Base-by-base conservation (phyloP, 2,888 invertebrate genomes). In the Nephrotoma flavescens region DNA sequence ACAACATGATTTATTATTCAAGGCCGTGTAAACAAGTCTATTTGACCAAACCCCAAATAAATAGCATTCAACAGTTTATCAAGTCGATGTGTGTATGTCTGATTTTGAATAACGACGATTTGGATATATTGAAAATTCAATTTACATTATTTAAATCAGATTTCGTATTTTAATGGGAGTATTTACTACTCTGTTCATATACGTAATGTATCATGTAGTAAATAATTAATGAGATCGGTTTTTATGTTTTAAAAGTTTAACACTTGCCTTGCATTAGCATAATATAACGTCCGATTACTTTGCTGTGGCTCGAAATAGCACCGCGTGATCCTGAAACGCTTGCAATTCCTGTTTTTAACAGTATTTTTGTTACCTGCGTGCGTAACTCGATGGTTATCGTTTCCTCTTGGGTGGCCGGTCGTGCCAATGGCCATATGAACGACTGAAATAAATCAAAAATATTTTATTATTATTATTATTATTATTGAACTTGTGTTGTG, bases 351-450 rank as follows among this genome's bases (percentile, higher is more conserved):
- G 90, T 90, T 87, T 89, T 89, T 15, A 90, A 88, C 42, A 91
- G 86, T 5, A 90, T 90, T 89, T 91, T 91, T 44, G 90, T 91
- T 45, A 90, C 90, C 88, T 91, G 90, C 47, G 89, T 88, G 4
- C 90, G 89, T 85, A 91, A 87, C 89, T 94, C 94, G 86, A 95
- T 92, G 88, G 93, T 92, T 86, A 95, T 91, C 83, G 93, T 91
- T 90, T 95, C 95, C 87, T 94, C 93, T 86, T 93, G 93, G 88
- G 94, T 94, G 86, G 95, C 92, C 2, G 94, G 92, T 87, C 95
- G 92, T 6, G 94, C 94, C 88, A 95, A 92, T 1, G 95, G 95
- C 95, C 95, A 95, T 89, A 95, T 94, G 90, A 95, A 86, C 57
- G 86, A 86, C 86, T 52, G 41, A 86, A 45, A 86, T 42, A 85